Conservation (phyloP, 2,888 invertebrate genomes). For the Eupithecia subumbrata region DNA sequence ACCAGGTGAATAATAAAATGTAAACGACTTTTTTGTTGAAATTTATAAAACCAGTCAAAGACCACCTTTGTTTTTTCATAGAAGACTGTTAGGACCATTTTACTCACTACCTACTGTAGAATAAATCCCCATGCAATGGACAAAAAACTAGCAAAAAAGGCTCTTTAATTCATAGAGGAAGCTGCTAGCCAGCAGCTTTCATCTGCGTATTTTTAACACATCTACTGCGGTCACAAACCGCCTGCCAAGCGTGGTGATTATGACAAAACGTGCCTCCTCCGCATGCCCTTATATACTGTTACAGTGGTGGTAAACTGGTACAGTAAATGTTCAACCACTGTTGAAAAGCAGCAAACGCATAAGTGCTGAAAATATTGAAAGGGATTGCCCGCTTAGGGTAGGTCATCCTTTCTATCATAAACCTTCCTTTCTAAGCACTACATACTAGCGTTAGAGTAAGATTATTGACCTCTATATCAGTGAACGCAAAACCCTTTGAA, state of each 20-base stretch:
- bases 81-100: neutral
- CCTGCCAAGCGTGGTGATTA: neutral
- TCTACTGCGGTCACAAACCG: neutral
- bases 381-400: neutral
- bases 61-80: neutral
- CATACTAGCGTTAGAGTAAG: neutral
- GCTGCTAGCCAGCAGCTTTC: neutral
- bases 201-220: neutral
- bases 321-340: too few species aligned
- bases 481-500: neutral
- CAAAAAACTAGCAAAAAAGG: neutral
- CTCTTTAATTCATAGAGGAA: too few species aligned
- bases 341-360: neutral
- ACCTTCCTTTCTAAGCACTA: neutral
- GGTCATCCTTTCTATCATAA: neutral
- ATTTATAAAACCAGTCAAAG: neutral
- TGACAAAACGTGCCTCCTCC: too few species aligned
- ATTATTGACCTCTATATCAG: neutral
- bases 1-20: neutral
- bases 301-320: too few species aligned
- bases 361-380: neutral
- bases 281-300: neutral
- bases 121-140: neutral
- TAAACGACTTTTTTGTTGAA: neutral
- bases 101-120: neutral